Base-by-base conservation (phyloP, 2,797 vertebrate species). In the Acanthurus lineatus region DNA sequence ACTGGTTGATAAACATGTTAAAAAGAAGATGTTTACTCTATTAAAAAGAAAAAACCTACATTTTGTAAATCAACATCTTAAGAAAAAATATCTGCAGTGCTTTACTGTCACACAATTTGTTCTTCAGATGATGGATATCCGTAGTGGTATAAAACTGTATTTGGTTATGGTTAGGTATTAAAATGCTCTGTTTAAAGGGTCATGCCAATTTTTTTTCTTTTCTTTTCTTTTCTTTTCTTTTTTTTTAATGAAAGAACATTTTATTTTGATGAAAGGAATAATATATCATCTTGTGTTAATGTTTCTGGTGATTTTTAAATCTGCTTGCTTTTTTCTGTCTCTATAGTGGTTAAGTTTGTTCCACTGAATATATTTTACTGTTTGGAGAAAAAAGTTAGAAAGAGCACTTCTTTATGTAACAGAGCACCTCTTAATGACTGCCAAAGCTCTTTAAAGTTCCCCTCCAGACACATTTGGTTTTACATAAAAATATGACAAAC, bases 161-260 rank as follows among this genome's bases (percentile, higher is more conserved):
- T 83, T 83, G 69, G 81, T 77, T 64, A 44, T 73, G 80, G 82
- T 73, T 85, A 4, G 4, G 69, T 81, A 71, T 84, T 62, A 70
- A 82, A 83, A 86, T 69, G 82, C 89, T 90, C 89, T 90, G 89
- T 93, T 91, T 91, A 87, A 91, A 93, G 91, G 86, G 88, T 86
- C 74, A 88, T 76, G 85, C 87, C 89, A 89, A 86, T 73, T 79
- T 73, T 69, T 81, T 73, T 49, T n/a, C 44, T 16, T 38, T 62
- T 51, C 72, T 28, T 80, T 64, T 64, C 25, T 35, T 32, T 32
- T 64, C 28, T 81, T 67, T 71, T 57, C 69, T 60, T 64, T 35
- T 81, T 67, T 71, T 57, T 71, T 60, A 47, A 65, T 64, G 67
- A 76, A 53, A 66, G 52, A 35, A 63, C n/a, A 17, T 49, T 64